Percentiles rank a stretch among this genome's conserved stretches.
Conservation (phyloP, 2,888 invertebrate species). For the Eupithecia dodoneata region DNA sequence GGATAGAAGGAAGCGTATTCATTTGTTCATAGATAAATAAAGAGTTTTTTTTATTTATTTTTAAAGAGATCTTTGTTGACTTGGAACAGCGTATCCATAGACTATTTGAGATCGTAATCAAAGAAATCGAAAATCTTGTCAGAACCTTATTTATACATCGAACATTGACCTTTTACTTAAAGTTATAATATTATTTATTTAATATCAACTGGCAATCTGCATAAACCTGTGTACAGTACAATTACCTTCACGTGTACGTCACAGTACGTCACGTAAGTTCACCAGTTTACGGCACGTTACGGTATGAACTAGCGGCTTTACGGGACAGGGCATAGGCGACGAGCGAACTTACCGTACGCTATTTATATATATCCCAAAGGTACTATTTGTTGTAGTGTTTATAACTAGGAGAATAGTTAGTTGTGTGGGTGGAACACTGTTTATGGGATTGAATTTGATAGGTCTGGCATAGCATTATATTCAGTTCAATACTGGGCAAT, state of each 20-base stretch:
- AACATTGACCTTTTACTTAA: neutral
- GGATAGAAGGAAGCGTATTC: neutral
- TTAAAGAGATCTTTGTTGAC: neutral
- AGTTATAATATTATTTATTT: too few species aligned
- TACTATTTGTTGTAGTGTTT: neutral
- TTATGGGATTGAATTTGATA: constrained; percentile 2
- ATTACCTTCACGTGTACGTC: constrained; percentile 33
- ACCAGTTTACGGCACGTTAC: constrained; percentile 37
- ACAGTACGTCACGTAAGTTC: constrained; percentile 38
- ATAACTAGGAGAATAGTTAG: neutral
- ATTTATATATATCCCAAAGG: neutral
- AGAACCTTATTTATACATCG: neutral
- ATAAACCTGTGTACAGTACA: constrained; percentile 19
- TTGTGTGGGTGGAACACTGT: constrained; percentile 3
- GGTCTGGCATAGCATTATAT: neutral
- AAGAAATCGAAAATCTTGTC: too few species aligned
- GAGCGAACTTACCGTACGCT: constrained; percentile 21
- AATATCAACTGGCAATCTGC: constrained; percentile 15
- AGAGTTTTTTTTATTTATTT: too few species aligned
- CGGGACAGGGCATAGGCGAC: constrained; percentile 30
- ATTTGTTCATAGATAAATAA: neutral
- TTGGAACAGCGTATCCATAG: neutral
- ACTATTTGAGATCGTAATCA: too few species aligned
- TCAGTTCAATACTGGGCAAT: neutral
- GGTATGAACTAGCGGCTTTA: constrained; percentile 26